These are phyloP conservation scores for Apolygus lucorum DNA, from an alignment of 1,140 invertebrate genomes.

Conservation along the genomic window DNA sequence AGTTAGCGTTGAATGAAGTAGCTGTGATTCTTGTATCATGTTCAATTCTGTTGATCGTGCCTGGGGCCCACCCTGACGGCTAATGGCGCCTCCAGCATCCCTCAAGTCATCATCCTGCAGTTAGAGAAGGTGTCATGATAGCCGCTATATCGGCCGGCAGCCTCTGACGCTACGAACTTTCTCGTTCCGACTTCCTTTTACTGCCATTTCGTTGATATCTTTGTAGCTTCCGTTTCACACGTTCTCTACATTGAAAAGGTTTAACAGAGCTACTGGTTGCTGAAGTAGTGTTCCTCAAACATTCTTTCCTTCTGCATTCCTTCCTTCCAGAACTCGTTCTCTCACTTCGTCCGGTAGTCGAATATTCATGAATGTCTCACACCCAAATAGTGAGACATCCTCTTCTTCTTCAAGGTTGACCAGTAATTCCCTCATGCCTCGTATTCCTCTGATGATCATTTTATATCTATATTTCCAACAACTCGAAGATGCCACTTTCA, in stretches of 20 bases:
- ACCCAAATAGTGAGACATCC: too few relatives aligned
- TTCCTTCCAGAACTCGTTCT: too few relatives aligned
- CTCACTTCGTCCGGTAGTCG: too few relatives aligned
- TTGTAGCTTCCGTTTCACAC: too few relatives aligned
- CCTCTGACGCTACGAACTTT: not conserved
- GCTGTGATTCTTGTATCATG: conserved; percentile 15
- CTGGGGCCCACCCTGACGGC: not conserved
- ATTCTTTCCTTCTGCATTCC: not conserved
- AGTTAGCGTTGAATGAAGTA: not conserved
- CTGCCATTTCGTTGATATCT: not conserved
- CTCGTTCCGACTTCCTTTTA: not conserved
- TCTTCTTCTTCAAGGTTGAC: too few relatives aligned
- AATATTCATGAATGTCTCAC: too few relatives aligned
- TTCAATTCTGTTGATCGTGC: not conserved
- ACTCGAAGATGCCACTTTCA: too few relatives aligned
- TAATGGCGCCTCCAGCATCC: not conserved
- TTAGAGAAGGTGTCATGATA: conserved; percentile 1
- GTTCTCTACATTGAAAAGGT: not conserved
- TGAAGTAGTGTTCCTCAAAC: not conserved
- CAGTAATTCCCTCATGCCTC: too few relatives aligned
- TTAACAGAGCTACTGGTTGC: not conserved
- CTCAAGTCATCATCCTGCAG: conserved; percentile 3
- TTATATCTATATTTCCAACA: too few relatives aligned
- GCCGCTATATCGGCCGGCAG: too few relatives aligned
- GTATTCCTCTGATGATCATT: too few relatives aligned